These are phyloP conservation scores for Origma solitaria DNA, from an alignment of 2,113 vertebrate genomes.

Conservation along the genomic window DNA sequence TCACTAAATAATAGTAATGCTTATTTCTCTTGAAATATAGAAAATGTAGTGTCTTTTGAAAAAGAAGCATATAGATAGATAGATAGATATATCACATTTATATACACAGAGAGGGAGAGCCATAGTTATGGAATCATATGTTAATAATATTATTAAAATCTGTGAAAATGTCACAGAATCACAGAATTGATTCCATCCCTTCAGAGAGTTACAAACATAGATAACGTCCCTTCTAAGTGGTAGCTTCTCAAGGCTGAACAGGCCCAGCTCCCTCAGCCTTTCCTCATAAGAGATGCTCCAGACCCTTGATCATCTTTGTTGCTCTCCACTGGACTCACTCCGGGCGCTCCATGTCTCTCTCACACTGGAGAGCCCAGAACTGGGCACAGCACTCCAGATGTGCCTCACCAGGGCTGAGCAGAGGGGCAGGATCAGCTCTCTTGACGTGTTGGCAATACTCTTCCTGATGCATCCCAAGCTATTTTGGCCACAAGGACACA, in stretches of 20 bases:
- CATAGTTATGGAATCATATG: not conserved
- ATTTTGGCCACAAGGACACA: too few relatives aligned
- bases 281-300: not conserved
- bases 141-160: not conserved
- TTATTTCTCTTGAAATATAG: not conserved
- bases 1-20: not conserved
- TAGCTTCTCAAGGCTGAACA: not conserved
- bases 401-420: not conserved
- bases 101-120: not conserved
- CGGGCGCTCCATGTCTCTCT: not conserved
- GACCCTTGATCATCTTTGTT: too few relatives aligned
- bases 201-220: not conserved
- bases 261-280: not conserved
- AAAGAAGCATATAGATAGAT: too few relatives aligned
- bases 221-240: rapidly evolving
- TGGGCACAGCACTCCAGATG: not conserved
- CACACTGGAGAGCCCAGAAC: too few relatives aligned
- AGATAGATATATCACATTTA: too few relatives aligned
- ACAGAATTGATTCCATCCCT: not conserved
- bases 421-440: not conserved
- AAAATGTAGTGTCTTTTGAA: not conserved
- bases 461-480: not conserved
- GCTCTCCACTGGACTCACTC: not conserved
- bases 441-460: not conserved
- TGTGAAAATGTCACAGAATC: not conserved